phyloP scores from a whole-genome alignment of 2,888 invertebrate species.

The Drosophila aldrichi region DNA sequence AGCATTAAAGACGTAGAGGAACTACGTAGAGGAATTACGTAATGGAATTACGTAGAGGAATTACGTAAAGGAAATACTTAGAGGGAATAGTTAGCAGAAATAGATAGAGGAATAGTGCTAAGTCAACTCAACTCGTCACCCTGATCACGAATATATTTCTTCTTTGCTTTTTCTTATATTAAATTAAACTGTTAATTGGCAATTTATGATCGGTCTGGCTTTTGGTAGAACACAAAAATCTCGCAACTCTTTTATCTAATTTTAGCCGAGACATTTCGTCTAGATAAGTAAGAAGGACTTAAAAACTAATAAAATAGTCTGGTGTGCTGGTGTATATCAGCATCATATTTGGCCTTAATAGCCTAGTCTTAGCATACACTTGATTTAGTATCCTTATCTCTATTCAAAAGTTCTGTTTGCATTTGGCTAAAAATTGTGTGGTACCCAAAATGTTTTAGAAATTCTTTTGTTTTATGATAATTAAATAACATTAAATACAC shows the following conservation, averaged over 20 bases:
- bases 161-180: not conserved
- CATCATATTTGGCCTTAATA: constrained; percentile 2
- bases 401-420: not conserved
- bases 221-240: not conserved
- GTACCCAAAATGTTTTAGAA: not conserved
- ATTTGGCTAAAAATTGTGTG: not conserved
- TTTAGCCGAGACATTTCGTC: not conserved
- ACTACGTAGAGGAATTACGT: too few relatives aligned
- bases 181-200: not conserved
- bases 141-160: too few relatives aligned
- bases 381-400: not conserved
- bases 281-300: constrained; percentile 8
- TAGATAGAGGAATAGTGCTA: too few relatives aligned
- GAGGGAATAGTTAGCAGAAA: too few relatives aligned
- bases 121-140: too few relatives aligned
- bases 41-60: too few relatives aligned
- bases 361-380: constrained; percentile 1
- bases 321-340: not conserved
- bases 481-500: not conserved
- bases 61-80: too few relatives aligned
- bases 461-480: not conserved
- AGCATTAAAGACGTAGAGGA: too few relatives aligned
- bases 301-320: not conserved
- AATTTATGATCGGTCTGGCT: not conserved
- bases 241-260: constrained; percentile 1